Evolutionary conservation across 1,140 invertebrate species (phyloP).

Genomic region (Phenacoccus solenopsis): DNA sequence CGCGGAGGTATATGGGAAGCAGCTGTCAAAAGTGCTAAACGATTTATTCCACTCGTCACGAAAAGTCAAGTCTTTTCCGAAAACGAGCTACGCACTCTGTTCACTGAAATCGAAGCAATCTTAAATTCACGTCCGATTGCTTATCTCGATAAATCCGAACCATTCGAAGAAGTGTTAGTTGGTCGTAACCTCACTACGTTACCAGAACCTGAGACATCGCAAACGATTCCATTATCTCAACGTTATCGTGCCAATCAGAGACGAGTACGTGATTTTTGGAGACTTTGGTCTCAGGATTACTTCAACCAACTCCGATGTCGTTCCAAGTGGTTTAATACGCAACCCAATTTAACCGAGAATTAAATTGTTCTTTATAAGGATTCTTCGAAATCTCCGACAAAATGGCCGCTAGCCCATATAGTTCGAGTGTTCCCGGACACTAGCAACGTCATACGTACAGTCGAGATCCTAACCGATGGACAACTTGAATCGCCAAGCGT

Average conservation of each 20-base stretch:
- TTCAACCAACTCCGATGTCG: neutral
- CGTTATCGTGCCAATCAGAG: conserved; percentile 20
- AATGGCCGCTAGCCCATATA: neutral
- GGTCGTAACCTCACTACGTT: conserved; percentile 19
- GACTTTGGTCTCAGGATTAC: neutral
- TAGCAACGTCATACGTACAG: neutral
- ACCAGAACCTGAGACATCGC: conserved; percentile 6
- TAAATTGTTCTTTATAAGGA: neutral
- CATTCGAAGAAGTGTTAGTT: conserved; percentile 28
- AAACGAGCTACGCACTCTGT: conserved; percentile 28
- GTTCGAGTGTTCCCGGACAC: neutral
- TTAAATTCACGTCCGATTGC: conserved; percentile 34
- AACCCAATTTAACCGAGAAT: neutral
- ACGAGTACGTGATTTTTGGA: neutral
- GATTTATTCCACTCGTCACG: neutral
- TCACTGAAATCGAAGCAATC: conserved; percentile 30
- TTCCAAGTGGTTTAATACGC: neutral
- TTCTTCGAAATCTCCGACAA: neutral
- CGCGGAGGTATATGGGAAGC: conserved; percentile 28
- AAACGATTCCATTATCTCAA: neutral
- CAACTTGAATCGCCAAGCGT: too few species aligned
- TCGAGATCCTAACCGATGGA: too few species aligned
- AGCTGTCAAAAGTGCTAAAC: conserved; percentile 25
- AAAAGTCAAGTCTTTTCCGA: conserved; percentile 24
- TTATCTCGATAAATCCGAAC: neutral